Conservation (phyloP, 2,113 vertebrate species). For the Acanthochromis polyacanthus region DNA sequence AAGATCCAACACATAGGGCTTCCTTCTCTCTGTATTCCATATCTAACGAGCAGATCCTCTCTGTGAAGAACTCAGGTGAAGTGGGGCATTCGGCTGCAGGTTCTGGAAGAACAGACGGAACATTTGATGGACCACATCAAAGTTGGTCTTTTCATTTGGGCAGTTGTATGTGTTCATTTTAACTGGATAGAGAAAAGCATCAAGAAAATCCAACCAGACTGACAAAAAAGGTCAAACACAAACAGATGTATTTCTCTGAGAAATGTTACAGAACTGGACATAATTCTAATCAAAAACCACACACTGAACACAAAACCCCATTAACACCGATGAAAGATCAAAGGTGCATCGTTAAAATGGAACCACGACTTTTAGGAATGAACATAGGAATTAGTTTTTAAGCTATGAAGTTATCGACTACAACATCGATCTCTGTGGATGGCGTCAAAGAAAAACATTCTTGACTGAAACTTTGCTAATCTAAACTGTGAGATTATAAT, state of each 20-base stretch:
- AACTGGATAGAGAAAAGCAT: neutral
- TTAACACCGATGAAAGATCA: neutral
- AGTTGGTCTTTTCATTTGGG: neutral
- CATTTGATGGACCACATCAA: neutral
- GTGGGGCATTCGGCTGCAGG: constrained; percentile 80
- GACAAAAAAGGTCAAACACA: too few relatives aligned
- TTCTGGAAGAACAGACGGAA: constrained; percentile 75
- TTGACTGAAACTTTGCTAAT: too few relatives aligned
- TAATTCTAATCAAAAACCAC: neutral
- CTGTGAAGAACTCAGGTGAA: constrained; percentile 73
- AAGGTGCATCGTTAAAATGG: too few relatives aligned
- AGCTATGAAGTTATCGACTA: too few relatives aligned
- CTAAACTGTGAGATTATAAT: too few relatives aligned
- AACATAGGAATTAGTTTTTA: too few relatives aligned
- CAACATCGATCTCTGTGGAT: too few relatives aligned
- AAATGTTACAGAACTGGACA: too few relatives aligned
- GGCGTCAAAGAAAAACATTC: too few relatives aligned
- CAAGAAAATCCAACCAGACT: neutral
- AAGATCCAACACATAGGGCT: constrained; percentile 49
- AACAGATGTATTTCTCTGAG: too few relatives aligned
- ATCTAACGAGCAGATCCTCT: constrained; percentile 29
- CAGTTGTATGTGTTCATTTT: too few relatives aligned
- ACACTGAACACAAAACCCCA: constrained; percentile 34
- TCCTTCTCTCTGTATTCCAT: constrained; percentile 64
- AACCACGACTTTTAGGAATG: too few relatives aligned